These are phyloP conservation scores for Clepsis dumicolana DNA, from an alignment of 2,888 invertebrate genomes.

Conservation along the genomic window DNA sequence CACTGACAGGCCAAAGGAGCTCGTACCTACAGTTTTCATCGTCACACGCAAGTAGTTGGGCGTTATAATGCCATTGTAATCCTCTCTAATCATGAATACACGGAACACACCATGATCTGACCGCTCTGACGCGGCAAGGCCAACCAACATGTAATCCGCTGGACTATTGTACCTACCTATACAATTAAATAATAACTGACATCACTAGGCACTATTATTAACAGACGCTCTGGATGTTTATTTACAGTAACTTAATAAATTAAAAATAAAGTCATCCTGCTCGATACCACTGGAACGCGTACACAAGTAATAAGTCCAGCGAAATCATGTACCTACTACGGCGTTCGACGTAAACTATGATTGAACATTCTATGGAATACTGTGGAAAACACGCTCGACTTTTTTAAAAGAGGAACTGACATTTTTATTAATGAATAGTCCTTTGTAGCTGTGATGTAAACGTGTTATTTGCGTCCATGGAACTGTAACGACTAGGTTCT, in stretches of 20 bases:
- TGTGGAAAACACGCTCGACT: neutral
- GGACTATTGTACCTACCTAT: constrained; percentile 9
- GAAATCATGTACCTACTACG: neutral
- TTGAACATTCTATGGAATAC: neutral
- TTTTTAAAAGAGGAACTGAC: constrained; percentile 16
- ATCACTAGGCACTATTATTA: constrained; percentile 2
- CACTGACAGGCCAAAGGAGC: neutral
- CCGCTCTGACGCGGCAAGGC: constrained; percentile 21
- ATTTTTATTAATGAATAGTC: constrained; percentile 19
- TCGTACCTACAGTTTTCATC: neutral
- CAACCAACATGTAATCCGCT: neutral
- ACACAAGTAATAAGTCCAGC: neutral
- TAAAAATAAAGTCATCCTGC: neutral
- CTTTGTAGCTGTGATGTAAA: constrained; percentile 28
- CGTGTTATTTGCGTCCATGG: neutral
- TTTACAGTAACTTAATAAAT: neutral
- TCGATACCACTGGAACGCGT: neutral
- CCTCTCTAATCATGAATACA: constrained; percentile 24
- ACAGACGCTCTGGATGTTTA: neutral
- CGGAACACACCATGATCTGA: constrained; percentile 12
- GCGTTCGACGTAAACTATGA: neutral
- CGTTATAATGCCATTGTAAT: constrained; percentile 16
- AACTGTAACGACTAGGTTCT: constrained; percentile 8
- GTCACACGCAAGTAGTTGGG: neutral
- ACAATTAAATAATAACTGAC: constrained; percentile 9